Evolutionary conservation across 2,797 vertebrate species (phyloP), one percentile per base, ranked within the genome.

Genomic region (Echiichthys vipera): DNA sequence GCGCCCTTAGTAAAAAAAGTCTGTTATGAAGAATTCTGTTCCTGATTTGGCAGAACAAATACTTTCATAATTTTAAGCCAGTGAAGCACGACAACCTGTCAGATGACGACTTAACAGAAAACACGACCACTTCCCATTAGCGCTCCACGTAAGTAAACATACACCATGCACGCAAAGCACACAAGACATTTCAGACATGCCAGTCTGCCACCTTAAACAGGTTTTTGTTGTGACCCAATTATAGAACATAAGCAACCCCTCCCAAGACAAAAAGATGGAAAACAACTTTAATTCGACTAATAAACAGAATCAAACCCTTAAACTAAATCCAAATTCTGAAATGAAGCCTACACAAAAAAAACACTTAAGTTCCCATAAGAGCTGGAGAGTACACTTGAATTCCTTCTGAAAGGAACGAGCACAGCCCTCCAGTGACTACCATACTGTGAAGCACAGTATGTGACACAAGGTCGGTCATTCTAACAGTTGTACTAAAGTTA

Each of bases 371-470:
- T 73, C 4, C 22, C 30, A 54, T 18, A 27, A 42, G 39, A 71
- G 25, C 72, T 75, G 40, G 15, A 67, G 69, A 79, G 63, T 24
- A 56, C 32, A 70, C 65, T 65, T 62, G 22, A 17, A 66, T 77
- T 69, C 13, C 53, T 62, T 3, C 30, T 77, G 12, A 69, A 10
- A 25, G 56, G 56, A 74, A 63, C 11, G 2, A 75, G 58, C 7
- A 46, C 13, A 43, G 50, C 49, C 34, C 84, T 80, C 50, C 40
- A 72, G 49, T 66, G 42, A 59, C 74, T 32, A 29, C 34, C 39
- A n/a, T 3, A 30, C 63, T 47, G 74, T 84, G 66, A 80, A 65
- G 63, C 53, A 55, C 27, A 69, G 22, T 11, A 24, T 49, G 74
- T 79, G n/a, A n/a, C n/a, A n/a, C n/a, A n/a, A n/a, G n/a, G n/a